Evolutionary conservation across 2,888 invertebrate species (phyloP), one percentile per base, ranked within the genome.

Genomic region (Zaprionus obscuricornis): DNA sequence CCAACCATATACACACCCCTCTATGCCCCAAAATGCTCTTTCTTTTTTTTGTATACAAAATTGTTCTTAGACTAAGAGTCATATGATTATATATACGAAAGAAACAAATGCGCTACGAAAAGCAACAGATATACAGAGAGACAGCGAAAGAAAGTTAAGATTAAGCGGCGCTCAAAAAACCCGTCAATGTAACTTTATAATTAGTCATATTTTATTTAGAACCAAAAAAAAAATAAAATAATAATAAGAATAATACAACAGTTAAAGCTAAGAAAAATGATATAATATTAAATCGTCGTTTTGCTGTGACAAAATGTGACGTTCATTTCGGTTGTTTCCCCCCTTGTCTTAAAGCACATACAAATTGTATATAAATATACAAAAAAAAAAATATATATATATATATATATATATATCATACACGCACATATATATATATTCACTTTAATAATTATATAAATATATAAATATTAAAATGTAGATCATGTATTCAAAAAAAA

Each of bases 311-410:
- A 54, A n/a, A n/a, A 52, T 16, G 78, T 22, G 47, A 62, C 47
- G 60, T 57, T 59, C 46, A 74, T 52, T 59, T 68, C 68, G 83
- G 79, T 83, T 83, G 77, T 77, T 71, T 17, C 26, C 34, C 37
- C 36, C 55, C 34, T 10, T 27, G 36, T 66, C 37, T 45, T 34
- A 14, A n/a, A 49, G 51, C 58, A 66, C 58, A 49, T 50, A 64
- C 64, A 54, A 60, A 57, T 51, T 77, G 75, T 77, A 78, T 64
- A 83, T 82, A 78, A 36, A 49, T 42, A 69, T 47, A 51, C 46
- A 52, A 26, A 50, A 33, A 49, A 10, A 46, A 20, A 57, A 11
- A 57, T 11, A 31, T 11, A 42, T 7, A 43, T n/a, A 22, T 13
- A 45, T 22, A 51, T 36, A 24, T 16, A 47, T 22, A 31, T 10